These are phyloP conservation scores for Apodemus sylvaticus DNA, from an alignment of 2,113 vertebrate genomes.

Conservation along the genomic window DNA sequence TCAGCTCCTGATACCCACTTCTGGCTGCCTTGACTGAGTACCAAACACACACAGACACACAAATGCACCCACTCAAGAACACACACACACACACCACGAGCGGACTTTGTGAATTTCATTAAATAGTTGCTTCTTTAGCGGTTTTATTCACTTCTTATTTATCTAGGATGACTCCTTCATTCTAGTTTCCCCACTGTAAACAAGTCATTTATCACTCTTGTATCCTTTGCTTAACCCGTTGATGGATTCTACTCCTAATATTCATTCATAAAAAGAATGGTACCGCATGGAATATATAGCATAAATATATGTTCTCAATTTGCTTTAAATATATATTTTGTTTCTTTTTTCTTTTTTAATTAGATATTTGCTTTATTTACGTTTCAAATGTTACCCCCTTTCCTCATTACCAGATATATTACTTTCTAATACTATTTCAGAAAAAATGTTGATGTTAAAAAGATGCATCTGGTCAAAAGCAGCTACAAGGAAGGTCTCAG, in stretches of 20 bases:
- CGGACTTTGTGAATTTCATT: background rate
- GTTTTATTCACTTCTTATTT: background rate
- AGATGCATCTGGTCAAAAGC: background rate
- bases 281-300: background rate
- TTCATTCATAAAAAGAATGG: background rate
- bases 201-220: background rate
- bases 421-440: slow-evolving; percentile 38
- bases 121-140: background rate
- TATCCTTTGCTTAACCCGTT: background rate
- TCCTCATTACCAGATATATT: too few species aligned
- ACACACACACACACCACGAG: too few species aligned
- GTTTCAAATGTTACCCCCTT: too few species aligned
- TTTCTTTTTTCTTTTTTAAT: too few species aligned
- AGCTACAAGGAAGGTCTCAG: background rate
- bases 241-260: background rate
- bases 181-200: background rate
- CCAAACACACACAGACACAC: background rate
- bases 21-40: too few species aligned
- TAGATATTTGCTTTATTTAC: too few species aligned
- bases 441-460: slow-evolving; percentile 21
- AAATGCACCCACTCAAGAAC: fast-evolving
- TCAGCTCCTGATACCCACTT: background rate
- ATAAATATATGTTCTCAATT: background rate
- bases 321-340: background rate
- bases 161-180: background rate